Percentiles rank a stretch among this genome's conserved stretches.
Evolutionary conservation across 2,113 vertebrate genomes (phyloP).

Genomic region (Strix aluco): DNA sequence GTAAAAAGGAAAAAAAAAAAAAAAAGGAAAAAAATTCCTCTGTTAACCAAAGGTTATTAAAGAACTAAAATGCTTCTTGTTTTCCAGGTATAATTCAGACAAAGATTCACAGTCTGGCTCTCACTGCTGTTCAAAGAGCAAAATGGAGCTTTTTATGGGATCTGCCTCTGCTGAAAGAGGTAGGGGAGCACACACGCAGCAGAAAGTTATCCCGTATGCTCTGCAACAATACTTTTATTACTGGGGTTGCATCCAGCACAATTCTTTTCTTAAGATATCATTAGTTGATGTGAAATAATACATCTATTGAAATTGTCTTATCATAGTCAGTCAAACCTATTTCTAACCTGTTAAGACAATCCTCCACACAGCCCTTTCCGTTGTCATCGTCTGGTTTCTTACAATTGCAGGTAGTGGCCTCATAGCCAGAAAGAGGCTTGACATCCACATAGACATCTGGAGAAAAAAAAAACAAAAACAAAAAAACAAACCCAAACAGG

Average conservation of each 20-base stretch:
- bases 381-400: conserved; percentile 77
- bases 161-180: not conserved
- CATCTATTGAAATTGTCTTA: not conserved
- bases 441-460: conserved; percentile 89
- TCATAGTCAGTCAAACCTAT: not conserved
- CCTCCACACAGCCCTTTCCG: conserved; percentile 90
- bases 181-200: rapidly evolving
- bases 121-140: not conserved
- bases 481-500: not conserved
- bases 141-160: not conserved
- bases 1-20: too few relatives aligned
- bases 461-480: not conserved
- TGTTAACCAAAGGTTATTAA: not conserved
- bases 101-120: not conserved
- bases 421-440: conserved; percentile 95
- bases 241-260: not conserved
- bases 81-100: not conserved
- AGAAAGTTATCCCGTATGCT: not conserved
- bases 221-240: not conserved
- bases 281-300: not conserved
- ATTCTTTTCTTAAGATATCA: too few relatives aligned
- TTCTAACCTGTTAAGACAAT: conserved; percentile 93
- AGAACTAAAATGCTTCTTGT: not conserved
- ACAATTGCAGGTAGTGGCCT: conserved; percentile 95
- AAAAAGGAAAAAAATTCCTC: not conserved